Base-by-base conservation (phyloP, 2,113 vertebrate species). In the Naja naja region DNA sequence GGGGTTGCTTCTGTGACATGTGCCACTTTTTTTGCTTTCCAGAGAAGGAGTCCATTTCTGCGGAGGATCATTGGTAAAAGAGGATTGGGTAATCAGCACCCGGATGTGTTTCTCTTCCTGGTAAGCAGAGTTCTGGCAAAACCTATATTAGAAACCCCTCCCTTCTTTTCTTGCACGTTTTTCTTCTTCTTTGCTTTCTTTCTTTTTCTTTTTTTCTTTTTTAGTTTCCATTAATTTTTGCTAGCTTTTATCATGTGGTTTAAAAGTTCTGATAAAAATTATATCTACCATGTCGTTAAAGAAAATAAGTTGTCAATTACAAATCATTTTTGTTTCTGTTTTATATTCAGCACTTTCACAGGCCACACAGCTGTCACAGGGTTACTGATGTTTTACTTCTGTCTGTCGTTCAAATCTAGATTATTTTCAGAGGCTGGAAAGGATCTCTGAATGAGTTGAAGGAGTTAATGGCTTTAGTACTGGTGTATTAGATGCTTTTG, bases 81-180 rank as follows among this genome's bases (percentile, higher is more conserved):
- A 98, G 94, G 98, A 98, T 96, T 99, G 99, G 99, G 98, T 99
- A 94, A 98, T 99, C 97, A 99, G 99, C 95, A 98, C 98, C 2
- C 98, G 98, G 88, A 99, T 99, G 95, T 99, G 99, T 93, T 99
- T 99, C 97, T 98, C 98, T 43, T 99, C 99, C 93, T 99, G 99
- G 99, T 99, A 97, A 97, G 95, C 55, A 43, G 69, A 74, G 14
- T 74, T 39, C 69, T 74, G 69, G n/a, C 16, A 34, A 74, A 74
- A 34, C 6, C 7, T 74, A n/a, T 39, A 20, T 18, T 39, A 74
- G n/a, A 39, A 74, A n/a, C 18, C 0, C 9, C 10, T 1, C 0
- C 11, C 30, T 3, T 10, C 27, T 12, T 69, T 69, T 69, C 60
- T 69, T 69, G 60, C 1, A 64, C 58, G 4, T 64, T 64, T 64